A percentile compares a stretch with the other conserved stretches of the same genome.
Conservation (phyloP, 2,797 vertebrate species). For the Lacerta agilis region DNA sequence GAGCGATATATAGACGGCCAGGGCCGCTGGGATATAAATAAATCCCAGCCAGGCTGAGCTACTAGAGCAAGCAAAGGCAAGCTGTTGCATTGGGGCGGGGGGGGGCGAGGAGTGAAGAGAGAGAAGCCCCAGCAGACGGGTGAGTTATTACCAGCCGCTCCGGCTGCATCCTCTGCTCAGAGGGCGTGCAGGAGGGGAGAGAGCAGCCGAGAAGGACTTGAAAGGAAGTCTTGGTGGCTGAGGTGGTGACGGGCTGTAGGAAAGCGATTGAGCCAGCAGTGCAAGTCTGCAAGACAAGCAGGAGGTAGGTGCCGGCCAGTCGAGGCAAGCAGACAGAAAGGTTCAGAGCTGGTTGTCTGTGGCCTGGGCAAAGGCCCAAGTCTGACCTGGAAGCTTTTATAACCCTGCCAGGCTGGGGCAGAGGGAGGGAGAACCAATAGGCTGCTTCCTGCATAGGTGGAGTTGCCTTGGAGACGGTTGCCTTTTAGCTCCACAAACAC, state of each 20-base stretch:
- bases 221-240: neutral
- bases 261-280: too few relatives aligned
- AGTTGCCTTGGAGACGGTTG: too few relatives aligned
- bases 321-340: neutral
- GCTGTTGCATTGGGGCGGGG: neutral
- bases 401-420: too few relatives aligned
- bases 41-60: neutral
- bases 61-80: neutral
- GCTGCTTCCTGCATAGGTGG: too few relatives aligned
- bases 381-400: too few relatives aligned
- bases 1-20: neutral
- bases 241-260: too few relatives aligned
- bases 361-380: too few relatives aligned
- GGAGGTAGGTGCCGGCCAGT: too few relatives aligned
- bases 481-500: too few relatives aligned
- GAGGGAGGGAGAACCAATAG: too few relatives aligned
- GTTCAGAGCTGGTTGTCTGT: neutral
- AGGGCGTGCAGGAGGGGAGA: neutral
- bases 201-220: neutral
- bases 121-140: neutral
- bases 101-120: accelerated
- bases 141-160: neutral
- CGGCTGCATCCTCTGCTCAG: neutral
- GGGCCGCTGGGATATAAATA: neutral
- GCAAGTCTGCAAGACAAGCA: neutral